These are phyloP conservation scores for Ctenopoma multispine DNA, from an alignment of 2,797 vertebrate species.

Conservation along the genomic window DNA sequence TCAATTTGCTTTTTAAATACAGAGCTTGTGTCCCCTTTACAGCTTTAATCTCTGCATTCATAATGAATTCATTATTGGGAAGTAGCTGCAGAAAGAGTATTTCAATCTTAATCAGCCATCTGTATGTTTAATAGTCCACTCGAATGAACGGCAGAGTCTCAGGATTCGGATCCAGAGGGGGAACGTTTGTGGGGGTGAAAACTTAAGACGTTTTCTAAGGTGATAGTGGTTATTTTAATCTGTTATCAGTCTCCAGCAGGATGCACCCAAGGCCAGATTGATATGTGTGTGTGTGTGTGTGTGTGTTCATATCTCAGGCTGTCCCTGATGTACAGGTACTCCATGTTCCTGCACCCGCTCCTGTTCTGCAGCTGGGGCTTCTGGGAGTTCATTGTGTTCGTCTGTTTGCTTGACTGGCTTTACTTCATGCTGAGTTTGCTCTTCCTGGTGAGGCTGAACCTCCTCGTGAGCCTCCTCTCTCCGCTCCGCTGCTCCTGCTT, in stretches of 20 bases:
- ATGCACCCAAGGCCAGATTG: neutral
- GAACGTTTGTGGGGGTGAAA: neutral
- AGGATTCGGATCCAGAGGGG: conserved; percentile 15
- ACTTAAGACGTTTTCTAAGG: conserved; percentile 11
- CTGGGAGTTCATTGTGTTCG: conserved; percentile 39
- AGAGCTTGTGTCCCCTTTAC: neutral
- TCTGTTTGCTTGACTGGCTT: conserved; percentile 23
- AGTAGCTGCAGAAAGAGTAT: neutral
- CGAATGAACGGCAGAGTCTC: neutral
- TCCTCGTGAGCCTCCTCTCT: conserved; percentile 30
- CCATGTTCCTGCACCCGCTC: conserved; percentile 32
- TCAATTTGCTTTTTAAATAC: conserved; percentile 25
- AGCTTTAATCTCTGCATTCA: conserved; percentile 12
- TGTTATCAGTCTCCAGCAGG: conserved; percentile 12
- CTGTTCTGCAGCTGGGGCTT: conserved; percentile 49
- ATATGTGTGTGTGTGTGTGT: neutral
- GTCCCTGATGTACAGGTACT: conserved; percentile 70
- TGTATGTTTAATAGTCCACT: conserved; percentile 4
- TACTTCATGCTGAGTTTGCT: conserved; percentile 27
- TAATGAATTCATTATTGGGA: neutral
- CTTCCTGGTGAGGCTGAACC: conserved; percentile 26
- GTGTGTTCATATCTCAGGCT: conserved; percentile 75
- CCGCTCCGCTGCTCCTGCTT: conserved; percentile 27
- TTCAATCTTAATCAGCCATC: conserved; percentile 6
- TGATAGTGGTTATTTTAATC: conserved; percentile 9